These are phyloP conservation scores for Rhinella marina DNA, from an alignment of 2,797 vertebrate species.

Conservation along the genomic window DNA sequence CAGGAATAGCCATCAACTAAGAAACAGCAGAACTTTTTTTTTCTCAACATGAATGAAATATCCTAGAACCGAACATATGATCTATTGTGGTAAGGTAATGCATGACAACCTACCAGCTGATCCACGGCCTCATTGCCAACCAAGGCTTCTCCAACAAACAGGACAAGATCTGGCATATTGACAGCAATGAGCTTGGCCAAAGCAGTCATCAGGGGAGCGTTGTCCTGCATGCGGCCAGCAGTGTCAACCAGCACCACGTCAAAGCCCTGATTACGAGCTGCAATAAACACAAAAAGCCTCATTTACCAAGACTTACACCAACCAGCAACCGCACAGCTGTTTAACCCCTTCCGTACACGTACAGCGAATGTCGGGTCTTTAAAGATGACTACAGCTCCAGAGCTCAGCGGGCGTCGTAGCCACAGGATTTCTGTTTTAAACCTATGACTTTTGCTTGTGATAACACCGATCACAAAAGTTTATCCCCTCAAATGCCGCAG, in stretches of 20 bases:
- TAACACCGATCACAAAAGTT: too few species aligned
- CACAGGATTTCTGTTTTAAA: too few species aligned
- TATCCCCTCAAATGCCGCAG: too few species aligned
- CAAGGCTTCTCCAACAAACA: constrained; percentile 96
- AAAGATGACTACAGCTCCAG: too few species aligned
- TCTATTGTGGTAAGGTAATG: neutral
- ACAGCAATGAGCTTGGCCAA: constrained; percentile 96
- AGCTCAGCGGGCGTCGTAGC: too few species aligned
- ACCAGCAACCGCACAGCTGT: neutral
- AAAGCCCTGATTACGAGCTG: constrained; percentile 93
- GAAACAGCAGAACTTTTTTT: neutral
- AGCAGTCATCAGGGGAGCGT: constrained; percentile 93
- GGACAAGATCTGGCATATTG: constrained; percentile 93
- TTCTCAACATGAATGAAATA: neutral
- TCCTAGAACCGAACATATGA: neutral
- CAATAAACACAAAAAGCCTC: neutral
- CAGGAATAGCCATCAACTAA: neutral
- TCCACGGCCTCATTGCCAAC: constrained; percentile 98
- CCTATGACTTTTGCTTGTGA: too few species aligned
- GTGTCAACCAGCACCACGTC: constrained; percentile 99
- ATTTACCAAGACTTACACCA: neutral
- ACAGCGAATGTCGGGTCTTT: too few species aligned
- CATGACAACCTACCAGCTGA: constrained; percentile 86
- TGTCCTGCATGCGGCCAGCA: constrained; percentile 98
- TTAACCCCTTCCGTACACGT: too few species aligned